Evolutionary conservation across 2,113 vertebrate genomes (phyloP).

Genomic region (Apteryx owenii): DNA sequence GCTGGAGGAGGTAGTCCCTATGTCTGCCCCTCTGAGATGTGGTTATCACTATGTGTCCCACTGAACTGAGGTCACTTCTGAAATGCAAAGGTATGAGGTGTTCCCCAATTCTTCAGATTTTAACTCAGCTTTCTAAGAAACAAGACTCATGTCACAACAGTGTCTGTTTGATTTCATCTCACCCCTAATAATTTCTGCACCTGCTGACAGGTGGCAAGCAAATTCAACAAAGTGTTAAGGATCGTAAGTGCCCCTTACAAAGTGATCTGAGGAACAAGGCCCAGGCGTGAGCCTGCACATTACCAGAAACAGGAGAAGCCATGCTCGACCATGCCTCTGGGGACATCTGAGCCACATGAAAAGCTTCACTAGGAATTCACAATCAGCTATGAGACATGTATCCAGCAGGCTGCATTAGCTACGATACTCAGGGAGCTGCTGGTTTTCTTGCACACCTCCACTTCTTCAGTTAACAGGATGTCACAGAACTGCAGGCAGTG

Average conservation of each 20-base stretch:
- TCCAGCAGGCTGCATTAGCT: fast-evolving
- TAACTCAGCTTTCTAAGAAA: not conserved
- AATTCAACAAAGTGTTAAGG: not conserved
- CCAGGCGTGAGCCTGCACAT: fast-evolving
- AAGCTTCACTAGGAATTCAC: not conserved
- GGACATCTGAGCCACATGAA: not conserved
- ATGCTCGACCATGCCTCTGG: fast-evolving
- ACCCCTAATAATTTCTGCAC: not conserved
- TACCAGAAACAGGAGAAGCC: not conserved
- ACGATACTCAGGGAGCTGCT: fast-evolving
- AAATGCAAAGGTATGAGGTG: not conserved
- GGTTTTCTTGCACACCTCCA: not conserved
- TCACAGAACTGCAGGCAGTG: not conserved
- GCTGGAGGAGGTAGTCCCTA: too few relatives aligned
- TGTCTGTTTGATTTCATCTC: not conserved
- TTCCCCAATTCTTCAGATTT: not conserved
- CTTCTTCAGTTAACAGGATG: not conserved
- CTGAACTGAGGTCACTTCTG: too few relatives aligned
- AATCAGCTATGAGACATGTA: fast-evolving
- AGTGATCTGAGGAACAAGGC: not conserved
- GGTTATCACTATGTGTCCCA: too few relatives aligned
- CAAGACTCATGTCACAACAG: not conserved
- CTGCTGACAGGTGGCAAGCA: not conserved
- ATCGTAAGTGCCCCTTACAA: too few relatives aligned
- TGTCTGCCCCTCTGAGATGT: too few relatives aligned